phyloP scores from a whole-genome alignment of 2,888 invertebrate species.

The Drosophila neonasuta region DNA sequence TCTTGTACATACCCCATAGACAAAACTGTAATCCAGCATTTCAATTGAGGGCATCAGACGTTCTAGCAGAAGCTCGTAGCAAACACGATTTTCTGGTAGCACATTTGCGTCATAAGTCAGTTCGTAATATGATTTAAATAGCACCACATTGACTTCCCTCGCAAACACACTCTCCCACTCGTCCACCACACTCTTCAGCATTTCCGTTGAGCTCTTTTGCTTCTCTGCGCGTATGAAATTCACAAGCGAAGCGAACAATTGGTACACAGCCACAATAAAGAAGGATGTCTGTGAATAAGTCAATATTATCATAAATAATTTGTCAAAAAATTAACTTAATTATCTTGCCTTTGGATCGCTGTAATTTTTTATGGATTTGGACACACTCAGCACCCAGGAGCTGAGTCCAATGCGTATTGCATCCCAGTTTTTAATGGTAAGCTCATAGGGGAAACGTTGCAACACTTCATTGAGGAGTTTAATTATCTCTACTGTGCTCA shows the following conservation, averaged over 20 bases:
- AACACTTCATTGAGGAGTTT: conserved; percentile 78
- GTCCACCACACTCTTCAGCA: conserved; percentile 79
- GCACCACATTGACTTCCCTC: conserved; percentile 83
- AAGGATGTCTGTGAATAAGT: conserved; percentile 81
- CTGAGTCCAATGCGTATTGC: conserved; percentile 87
- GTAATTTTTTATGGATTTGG: conserved; percentile 81
- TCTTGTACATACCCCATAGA: conserved; percentile 67
- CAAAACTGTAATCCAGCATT: conserved; percentile 72
- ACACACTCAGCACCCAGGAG: conserved; percentile 86
- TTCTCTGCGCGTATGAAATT: conserved; percentile 82
- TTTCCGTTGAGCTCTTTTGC: conserved; percentile 79
- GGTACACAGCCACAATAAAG: conserved; percentile 83
- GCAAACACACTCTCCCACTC: conserved; percentile 92
- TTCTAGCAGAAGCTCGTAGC: conserved; percentile 67
- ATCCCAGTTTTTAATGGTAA: conserved; percentile 86
- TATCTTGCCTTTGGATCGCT: conserved; percentile 83
- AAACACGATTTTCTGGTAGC: conserved; percentile 44
- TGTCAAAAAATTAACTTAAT: neutral
- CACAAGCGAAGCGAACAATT: conserved; percentile 83
- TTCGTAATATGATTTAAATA: conserved; percentile 78
- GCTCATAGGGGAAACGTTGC: conserved; percentile 74
- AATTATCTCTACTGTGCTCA: conserved; percentile 78
- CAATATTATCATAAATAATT: too few species aligned
- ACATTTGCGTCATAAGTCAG: conserved; percentile 62
- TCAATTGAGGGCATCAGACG: conserved; percentile 69